These are phyloP conservation scores for Pristionchus mayeri DNA, from an alignment of 2,888 invertebrate species.

Conservation along the genomic window DNA sequence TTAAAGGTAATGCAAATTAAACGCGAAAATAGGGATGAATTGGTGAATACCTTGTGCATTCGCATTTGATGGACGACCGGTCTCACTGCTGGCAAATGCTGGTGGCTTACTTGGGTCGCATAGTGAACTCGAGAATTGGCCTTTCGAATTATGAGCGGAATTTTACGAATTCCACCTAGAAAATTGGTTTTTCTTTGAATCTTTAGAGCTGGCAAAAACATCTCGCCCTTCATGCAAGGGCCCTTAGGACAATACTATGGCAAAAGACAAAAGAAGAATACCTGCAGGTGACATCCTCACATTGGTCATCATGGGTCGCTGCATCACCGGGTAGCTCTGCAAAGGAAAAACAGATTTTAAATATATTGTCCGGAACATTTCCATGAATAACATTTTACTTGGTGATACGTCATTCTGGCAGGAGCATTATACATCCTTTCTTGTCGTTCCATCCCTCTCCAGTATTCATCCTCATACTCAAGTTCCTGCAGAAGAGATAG, in stretches of 20 bases:
- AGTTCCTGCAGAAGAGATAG: neutral
- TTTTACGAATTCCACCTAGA: neutral
- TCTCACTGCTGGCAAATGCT: neutral
- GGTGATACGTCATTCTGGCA: neutral
- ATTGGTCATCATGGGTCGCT: neutral
- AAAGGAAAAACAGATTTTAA: neutral
- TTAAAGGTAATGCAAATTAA: no score
- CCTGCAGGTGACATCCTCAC: neutral
- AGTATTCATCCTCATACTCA: constrained; percentile 3
- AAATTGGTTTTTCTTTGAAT: neutral
- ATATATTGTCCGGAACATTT: neutral
- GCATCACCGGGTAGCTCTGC: neutral
- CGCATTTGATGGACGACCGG: neutral
- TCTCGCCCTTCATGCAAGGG: no score
- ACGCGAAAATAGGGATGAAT: no score
- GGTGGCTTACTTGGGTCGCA: neutral
- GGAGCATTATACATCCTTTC: neutral
- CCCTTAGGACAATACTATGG: no score
- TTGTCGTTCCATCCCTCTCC: neutral
- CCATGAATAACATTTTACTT: neutral
- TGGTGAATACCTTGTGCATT: neutral
- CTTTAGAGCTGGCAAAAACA: no score
- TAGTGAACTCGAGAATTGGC: neutral
- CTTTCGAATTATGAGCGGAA: constrained; percentile 16
- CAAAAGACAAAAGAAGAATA: neutral